phyloP scores from a whole-genome alignment of 2,888 invertebrate genomes.

The Nymphalis c-album region DNA sequence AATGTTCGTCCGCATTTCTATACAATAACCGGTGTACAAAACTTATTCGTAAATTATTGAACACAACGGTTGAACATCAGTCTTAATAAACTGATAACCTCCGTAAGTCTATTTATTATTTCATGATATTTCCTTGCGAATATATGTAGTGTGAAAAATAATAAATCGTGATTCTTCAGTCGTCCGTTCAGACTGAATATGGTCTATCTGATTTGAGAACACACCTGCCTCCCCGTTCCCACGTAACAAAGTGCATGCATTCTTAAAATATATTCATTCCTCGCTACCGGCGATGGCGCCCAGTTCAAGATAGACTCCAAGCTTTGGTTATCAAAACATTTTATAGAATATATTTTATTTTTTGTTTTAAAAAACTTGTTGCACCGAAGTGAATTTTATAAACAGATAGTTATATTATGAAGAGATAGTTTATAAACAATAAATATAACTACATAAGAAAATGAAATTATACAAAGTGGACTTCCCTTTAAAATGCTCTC shows the following conservation, averaged over 20 bases:
- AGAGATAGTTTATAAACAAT: too few species aligned
- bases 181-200: slow-evolving; percentile 12
- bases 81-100: neutral
- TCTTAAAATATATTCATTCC: slow-evolving; percentile 33
- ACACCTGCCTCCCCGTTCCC: slow-evolving; percentile 36
- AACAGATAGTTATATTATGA: too few species aligned
- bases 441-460: too few species aligned
- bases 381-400: too few species aligned
- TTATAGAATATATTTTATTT: neutral
- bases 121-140: too few species aligned
- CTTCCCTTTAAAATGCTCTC: too few species aligned
- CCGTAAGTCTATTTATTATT: too few species aligned
- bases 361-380: too few species aligned
- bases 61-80: neutral
- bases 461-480: too few species aligned
- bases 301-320: slow-evolving; percentile 2
- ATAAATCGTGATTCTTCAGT: slow-evolving; percentile 16
- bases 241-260: slow-evolving; percentile 38
- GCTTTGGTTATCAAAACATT: slow-evolving; percentile 15
- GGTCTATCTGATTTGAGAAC: slow-evolving; percentile 40
- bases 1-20: too few species aligned
- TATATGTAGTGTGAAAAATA: neutral
- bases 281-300: slow-evolving; percentile 15
- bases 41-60: neutral
- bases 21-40: neutral